Evolutionary conservation across 1,140 invertebrate genomes (phyloP).

Genomic region (Dryas iulia): DNA sequence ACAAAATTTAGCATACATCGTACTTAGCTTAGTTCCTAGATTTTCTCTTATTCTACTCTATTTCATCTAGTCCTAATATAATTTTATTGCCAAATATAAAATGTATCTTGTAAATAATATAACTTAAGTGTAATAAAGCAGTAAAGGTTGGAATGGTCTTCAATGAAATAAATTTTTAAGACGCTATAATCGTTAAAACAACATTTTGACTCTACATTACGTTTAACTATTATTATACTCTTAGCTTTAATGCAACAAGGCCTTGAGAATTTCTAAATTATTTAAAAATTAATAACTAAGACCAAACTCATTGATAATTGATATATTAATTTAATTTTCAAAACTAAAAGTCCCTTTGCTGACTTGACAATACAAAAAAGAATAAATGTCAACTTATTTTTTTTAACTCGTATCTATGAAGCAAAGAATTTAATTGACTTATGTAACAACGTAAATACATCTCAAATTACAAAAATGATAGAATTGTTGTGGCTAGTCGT

Average conservation of each 20-base stretch:
- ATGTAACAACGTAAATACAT: too few relatives aligned
- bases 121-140: neutral
- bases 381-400: too few relatives aligned
- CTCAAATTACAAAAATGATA: too few relatives aligned
- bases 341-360: too few relatives aligned
- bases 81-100: constrained; percentile 28
- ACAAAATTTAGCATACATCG: constrained; percentile 3
- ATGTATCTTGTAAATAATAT: constrained; percentile 22
- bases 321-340: neutral
- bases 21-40: constrained; percentile 24
- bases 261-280: neutral
- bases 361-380: too few relatives aligned
- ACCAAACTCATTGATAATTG: neutral
- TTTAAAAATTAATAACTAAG: neutral
- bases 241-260: constrained; percentile 3
- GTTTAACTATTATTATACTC: neutral
- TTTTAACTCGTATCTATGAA: too few relatives aligned
- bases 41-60: constrained; percentile 14
- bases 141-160: neutral
- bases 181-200: neutral
- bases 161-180: constrained; percentile 5
- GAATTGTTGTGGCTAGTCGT: too few relatives aligned
- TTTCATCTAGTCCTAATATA: constrained; percentile 17
- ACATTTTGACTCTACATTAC: neutral
- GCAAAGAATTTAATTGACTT: too few relatives aligned